Percentiles rank a stretch among this genome's conserved stretches.
phyloP scores from a whole-genome alignment of 2,113 vertebrate genomes.

The Conger conger region DNA sequence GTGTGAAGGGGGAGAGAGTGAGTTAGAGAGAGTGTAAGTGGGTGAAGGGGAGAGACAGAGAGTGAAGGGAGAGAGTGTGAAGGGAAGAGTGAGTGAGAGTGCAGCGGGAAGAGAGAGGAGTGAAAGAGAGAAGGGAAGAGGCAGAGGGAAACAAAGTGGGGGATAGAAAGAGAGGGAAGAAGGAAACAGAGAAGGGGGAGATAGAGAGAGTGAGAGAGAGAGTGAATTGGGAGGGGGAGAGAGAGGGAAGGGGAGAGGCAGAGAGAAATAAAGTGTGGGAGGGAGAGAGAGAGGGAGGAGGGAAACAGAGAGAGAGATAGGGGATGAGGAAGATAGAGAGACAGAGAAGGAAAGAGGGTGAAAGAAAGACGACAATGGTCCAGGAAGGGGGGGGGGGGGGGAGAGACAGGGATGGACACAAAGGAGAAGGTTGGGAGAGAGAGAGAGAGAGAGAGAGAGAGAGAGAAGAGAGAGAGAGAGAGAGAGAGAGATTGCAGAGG shows the following conservation, averaged over 20 bases:
- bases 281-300: constrained; percentile 32
- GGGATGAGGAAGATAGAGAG: too few species aligned
- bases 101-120: background rate
- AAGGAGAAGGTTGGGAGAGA: too few species aligned
- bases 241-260: constrained; percentile 18
- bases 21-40: background rate
- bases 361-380: too few species aligned
- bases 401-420: constrained; percentile 49
- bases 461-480: too few species aligned
- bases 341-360: too few species aligned
- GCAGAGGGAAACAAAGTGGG: background rate
- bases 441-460: too few species aligned
- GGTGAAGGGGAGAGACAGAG: background rate
- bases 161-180: background rate
- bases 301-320: background rate
- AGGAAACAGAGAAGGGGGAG: background rate
- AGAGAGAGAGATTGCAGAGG: too few species aligned
- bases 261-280: too few species aligned
- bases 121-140: background rate
- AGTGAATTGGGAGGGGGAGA: background rate
- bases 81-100: too few species aligned
- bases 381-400: constrained; percentile 35
- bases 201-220: background rate
- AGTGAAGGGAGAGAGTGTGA: background rate
- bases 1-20: too few species aligned